Base-by-base conservation (phyloP, 37 sponge, comb jelly and placozoan genomes). In the Halisarca cf. caerulea region DNA sequence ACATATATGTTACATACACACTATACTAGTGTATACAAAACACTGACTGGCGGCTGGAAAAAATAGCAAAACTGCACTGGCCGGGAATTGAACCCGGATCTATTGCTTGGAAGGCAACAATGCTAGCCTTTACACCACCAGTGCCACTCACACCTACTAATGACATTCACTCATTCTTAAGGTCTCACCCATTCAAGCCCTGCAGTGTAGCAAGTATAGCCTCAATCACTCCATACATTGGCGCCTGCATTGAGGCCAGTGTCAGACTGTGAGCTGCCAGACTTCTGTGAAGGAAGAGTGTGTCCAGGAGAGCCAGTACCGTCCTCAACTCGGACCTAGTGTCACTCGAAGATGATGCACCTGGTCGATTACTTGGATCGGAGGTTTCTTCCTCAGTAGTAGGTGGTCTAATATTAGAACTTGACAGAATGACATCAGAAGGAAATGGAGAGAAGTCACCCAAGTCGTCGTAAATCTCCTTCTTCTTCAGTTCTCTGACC, bases 151-250 rank as follows among this genome's bases (percentile, higher is more conserved):
- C 38, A 35, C 6, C 15, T 30, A 39, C 34, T 21, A 20, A 30
- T 14, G 8, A 21, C 24, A 80, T 47, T 51, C 4, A 44, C 36
- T 23, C 47, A 14, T 53, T 37, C 30, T 25, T 58, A 35, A 9
- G 21, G n/a, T 14, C 38, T 39, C 40, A 57, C 84, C 58, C 23
- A 0, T 57, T 60, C 27, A 54, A 23, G 28, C 28, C 17, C 58
- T 86, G 82, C 39, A 80, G 36, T 45, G 59, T 43, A 24, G 84
- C 51, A 34, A 68, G 21, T 15, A 93, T 86, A 43, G 87, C 64
- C 44, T 89, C 85, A 2, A 93, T 54, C 17, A 93, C 78, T n/a
- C 93, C 93, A 74, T 93, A 89, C 90, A 93, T 86, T 0, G 93
- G 93, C 54, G 90, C 33, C 5, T 45, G 25, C 41, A 93, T 39